phyloP scores from a whole-genome alignment of 2,113 vertebrate species.

The Isurus oxyrinchus region DNA sequence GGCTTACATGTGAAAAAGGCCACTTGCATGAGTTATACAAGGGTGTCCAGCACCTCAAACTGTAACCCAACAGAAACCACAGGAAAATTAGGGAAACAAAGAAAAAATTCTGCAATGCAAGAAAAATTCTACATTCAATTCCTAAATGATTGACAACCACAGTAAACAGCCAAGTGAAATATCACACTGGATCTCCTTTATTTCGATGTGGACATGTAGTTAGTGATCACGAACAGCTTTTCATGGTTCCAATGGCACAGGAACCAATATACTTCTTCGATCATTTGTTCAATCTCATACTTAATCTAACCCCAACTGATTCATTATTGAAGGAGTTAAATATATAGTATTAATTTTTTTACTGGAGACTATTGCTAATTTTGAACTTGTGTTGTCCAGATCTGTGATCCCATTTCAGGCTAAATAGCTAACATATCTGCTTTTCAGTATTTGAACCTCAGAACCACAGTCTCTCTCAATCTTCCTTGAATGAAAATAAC shows the following conservation, averaged over 20 bases:
- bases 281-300: neutral
- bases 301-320: neutral
- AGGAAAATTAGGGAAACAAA: too few species aligned
- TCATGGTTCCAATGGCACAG: neutral
- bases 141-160: neutral
- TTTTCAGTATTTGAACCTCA: too few species aligned
- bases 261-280: neutral
- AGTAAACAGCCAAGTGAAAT: neutral
- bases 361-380: neutral
- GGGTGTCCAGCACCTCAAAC: neutral
- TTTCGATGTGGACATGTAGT: neutral
- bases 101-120: neutral
- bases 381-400: too few species aligned
- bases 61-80: neutral
- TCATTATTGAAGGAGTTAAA: neutral
- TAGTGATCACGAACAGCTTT: neutral
- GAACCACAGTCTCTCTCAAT: too few species aligned
- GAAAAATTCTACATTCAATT: neutral
- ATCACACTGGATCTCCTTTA: neutral
- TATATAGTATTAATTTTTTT: neutral
- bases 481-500: too few species aligned
- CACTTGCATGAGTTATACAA: neutral
- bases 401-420: too few species aligned
- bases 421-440: too few species aligned
- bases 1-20: neutral